A percentile compares a stretch with the other conserved stretches of the same genome.
These are phyloP conservation scores for Eledona agricola DNA, from an alignment of 2,888 invertebrate species.

Conservation along the genomic window DNA sequence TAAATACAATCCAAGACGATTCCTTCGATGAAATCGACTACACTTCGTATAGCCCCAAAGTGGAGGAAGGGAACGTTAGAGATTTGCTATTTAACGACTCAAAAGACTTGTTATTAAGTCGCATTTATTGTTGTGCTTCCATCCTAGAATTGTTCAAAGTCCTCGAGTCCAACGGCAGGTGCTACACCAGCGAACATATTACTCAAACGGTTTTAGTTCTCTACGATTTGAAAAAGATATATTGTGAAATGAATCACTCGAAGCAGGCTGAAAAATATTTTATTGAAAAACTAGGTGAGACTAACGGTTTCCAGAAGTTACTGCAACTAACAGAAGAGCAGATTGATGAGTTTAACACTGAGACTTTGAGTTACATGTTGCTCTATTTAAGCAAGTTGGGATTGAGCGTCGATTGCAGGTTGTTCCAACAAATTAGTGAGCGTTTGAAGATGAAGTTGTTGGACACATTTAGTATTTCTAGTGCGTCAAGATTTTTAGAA, in stretches of 20 bases:
- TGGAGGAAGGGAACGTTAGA: constrained; percentile 28
- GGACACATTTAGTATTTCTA: constrained; percentile 44
- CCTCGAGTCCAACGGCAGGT: constrained; percentile 48
- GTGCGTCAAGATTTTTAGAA: constrained; percentile 60
- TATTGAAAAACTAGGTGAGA: constrained; percentile 49
- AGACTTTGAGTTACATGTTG: constrained; percentile 61
- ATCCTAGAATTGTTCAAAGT: constrained; percentile 58
- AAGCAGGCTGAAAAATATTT: constrained; percentile 43
- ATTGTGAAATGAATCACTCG: constrained; percentile 45
- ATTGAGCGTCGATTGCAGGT: constrained; percentile 52
- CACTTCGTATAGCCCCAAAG: constrained; percentile 7
- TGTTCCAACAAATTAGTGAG: constrained; percentile 57
- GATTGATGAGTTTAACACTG: constrained; percentile 54
- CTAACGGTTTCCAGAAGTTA: constrained; percentile 53
- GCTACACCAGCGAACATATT: constrained; percentile 42
- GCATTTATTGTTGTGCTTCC: constrained; percentile 55
- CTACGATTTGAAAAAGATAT: constrained; percentile 59
- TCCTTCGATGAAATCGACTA: too few species aligned
- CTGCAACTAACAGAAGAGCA: constrained; percentile 52
- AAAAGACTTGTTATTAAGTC: constrained; percentile 49
- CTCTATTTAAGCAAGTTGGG: constrained; percentile 64
- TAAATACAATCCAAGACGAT: too few species aligned
- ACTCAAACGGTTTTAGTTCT: constrained; percentile 57
- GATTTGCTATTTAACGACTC: constrained; percentile 47
- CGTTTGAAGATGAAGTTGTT: constrained; percentile 52